A percentile compares a stretch with the other conserved stretches of the same genome.
Evolutionary conservation across 2,888 invertebrate genomes (phyloP).

Genomic region (Andrena trimmerana): DNA sequence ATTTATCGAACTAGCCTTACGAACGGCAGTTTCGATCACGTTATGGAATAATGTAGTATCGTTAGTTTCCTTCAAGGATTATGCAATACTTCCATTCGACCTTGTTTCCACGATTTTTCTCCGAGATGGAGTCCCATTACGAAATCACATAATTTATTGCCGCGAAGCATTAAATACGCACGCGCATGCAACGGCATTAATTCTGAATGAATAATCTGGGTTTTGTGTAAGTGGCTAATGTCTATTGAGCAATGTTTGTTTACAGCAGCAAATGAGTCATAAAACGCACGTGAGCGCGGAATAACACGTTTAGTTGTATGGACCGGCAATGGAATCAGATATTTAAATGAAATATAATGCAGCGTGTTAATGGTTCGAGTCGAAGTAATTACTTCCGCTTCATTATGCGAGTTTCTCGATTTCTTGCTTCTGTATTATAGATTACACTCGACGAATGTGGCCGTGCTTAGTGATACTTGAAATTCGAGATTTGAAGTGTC

Average conservation of each 20-base stretch:
- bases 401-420: neutral
- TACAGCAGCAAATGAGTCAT: conserved; percentile 4
- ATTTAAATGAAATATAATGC: conserved; percentile 11
- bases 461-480: neutral
- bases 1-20: neutral
- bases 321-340: neutral
- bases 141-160: neutral
- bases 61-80: neutral
- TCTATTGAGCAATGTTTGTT: conserved; percentile 8
- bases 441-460: neutral
- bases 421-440: neutral
- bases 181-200: neutral
- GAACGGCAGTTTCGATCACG: neutral
- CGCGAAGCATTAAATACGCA: neutral
- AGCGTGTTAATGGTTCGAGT: conserved; percentile 4
- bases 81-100: neutral
- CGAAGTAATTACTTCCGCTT: neutral
- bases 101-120: neutral
- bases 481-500: neutral
- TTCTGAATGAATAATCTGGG: neutral
- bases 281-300: neutral
- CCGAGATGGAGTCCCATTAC: neutral
- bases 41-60: neutral
- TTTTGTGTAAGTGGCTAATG: neutral
- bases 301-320: neutral